These are phyloP conservation scores for Eugnorisma glareosa DNA, from an alignment of 2,888 invertebrate species.

Conservation along the genomic window DNA sequence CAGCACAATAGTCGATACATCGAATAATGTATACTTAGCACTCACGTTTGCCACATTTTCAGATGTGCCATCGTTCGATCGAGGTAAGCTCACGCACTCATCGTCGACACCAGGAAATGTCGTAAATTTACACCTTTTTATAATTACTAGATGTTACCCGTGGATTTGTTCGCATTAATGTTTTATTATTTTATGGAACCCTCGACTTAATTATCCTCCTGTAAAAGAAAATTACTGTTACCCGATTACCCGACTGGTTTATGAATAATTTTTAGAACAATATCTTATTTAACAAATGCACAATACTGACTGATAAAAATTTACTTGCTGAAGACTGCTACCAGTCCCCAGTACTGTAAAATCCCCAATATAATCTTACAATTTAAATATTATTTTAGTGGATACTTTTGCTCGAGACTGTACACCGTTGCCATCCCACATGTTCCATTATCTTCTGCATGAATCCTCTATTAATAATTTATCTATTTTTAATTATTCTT, in stretches of 20 bases:
- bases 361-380: background rate
- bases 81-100: conserved; percentile 87
- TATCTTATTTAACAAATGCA: background rate
- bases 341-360: background rate
- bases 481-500: conserved; percentile 47
- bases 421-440: conserved; percentile 63
- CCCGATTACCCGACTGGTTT: too few relatives aligned
- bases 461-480: conserved; percentile 58
- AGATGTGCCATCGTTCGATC: conserved; percentile 85
- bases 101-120: conserved; percentile 84
- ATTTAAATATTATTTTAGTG: background rate
- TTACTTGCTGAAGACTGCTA: conserved; percentile 10
- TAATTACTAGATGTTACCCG: conserved; percentile 64
- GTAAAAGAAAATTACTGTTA: background rate
- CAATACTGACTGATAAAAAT: background rate
- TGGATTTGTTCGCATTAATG: conserved; percentile 53
- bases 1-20: conserved; percentile 66
- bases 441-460: conserved; percentile 58
- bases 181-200: conserved; percentile 40
- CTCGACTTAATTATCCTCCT: background rate
- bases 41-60: conserved; percentile 86
- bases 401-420: conserved; percentile 43
- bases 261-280: background rate
- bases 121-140: conserved; percentile 79
- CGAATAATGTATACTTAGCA: conserved; percentile 68